Evolutionary conservation across 1,140 invertebrate genomes (phyloP), one percentile per base, ranked within the genome.

Genomic region (silkworm (Bombyx mori)): DNA sequence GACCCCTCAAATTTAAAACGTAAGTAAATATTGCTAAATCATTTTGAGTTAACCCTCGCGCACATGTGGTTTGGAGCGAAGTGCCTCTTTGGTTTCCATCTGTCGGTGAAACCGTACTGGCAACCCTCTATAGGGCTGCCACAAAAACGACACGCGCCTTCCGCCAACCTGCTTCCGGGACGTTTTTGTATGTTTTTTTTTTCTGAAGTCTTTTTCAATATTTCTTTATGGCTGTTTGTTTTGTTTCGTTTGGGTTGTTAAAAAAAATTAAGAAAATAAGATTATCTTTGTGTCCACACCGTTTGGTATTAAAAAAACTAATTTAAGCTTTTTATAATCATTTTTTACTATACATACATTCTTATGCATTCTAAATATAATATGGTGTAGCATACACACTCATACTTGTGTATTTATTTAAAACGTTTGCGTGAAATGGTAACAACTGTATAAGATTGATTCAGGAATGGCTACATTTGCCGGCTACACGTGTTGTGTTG

Each of bases 71-170:
- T 56, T 60, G 60, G 52, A 60, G 18, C 44, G 44, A 52, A 50
- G 69, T 71, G 68, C 71, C 26, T 35, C 26, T 65, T 70, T 61
- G 62, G 71, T 65, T 69, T 66, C 69, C 58, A 50, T 48, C 60
- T 9, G 54, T 61, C 67, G 58, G 54, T 47, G 75, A 70, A 71
- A 63, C 73, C 67, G 62, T 68, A 58, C 26, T 35, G 48, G 74
- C 71, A 72, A 62, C 69, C 68, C 64, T 66, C 53, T 44, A 54
- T n/a, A 35, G 44, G 26, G 44, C 35, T 53, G 57, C 53, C 57
- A 62, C 66, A 73, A 77, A 77, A 77, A 73, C 54, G 69, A 64
- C 66, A 66, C 65, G 66, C 65, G 68, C 61, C 68, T 78, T 76
- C 69, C 67, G 66, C 62, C 62, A 69, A 61, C 58, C 69, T 70